Percentiles rank a stretch among this genome's conserved stretches.
These are phyloP conservation scores for Eilema sororculum DNA, from an alignment of 2,888 invertebrate species.

Conservation along the genomic window DNA sequence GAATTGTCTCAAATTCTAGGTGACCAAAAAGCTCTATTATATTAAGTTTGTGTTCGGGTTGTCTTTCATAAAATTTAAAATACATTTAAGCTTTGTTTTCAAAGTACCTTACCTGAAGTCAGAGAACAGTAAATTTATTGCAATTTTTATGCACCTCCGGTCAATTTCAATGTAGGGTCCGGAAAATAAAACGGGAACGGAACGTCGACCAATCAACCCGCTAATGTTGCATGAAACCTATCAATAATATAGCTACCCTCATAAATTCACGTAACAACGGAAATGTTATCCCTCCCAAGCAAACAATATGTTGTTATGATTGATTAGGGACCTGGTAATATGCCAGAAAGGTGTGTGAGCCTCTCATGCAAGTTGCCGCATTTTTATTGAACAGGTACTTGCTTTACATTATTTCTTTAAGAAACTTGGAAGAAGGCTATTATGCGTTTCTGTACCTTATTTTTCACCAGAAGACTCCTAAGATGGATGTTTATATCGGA, in stretches of 20 bases:
- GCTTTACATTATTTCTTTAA: constrained; percentile 30
- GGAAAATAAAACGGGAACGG: constrained; percentile 47
- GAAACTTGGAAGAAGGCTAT: not conserved
- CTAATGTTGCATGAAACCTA: constrained; percentile 75
- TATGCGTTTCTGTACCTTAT: not conserved
- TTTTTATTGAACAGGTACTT: constrained; percentile 42
- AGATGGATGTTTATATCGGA: too few species aligned
- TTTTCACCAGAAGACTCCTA: too few species aligned
- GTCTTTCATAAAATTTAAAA: too few species aligned
- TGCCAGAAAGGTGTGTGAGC: constrained; percentile 47
- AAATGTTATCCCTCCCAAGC: constrained; percentile 65
- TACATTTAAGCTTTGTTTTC: not conserved
- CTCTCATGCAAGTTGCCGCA: constrained; percentile 43
- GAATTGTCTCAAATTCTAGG: too few species aligned
- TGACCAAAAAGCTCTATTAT: too few species aligned
- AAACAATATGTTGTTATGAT: constrained; percentile 74
- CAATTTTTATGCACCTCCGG: constrained; percentile 27
- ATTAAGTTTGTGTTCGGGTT: too few species aligned
- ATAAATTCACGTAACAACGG: constrained; percentile 67
- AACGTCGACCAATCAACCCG: constrained; percentile 60
- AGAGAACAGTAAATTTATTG: not conserved
- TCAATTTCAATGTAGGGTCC: constrained; percentile 36
- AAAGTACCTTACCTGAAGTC: not conserved
- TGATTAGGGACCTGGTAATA: constrained; percentile 65
- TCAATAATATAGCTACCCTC: constrained; percentile 68